These are phyloP conservation scores for Pseudomyrmex sp. DNA, from an alignment of 1,140 invertebrate species.

Conservation along the genomic window DNA sequence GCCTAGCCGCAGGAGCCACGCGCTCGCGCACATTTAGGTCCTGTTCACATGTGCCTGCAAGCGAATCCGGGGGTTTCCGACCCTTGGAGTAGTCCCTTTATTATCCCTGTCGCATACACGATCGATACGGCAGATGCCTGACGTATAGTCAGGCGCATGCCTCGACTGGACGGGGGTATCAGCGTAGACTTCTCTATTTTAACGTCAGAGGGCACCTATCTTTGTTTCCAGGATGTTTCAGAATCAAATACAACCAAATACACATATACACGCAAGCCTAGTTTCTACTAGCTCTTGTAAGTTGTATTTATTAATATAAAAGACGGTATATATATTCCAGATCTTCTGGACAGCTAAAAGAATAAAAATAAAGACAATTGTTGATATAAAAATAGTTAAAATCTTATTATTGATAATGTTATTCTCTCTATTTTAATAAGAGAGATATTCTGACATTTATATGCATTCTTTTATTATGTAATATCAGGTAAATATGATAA, in stretches of 20 bases:
- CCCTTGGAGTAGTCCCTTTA: constrained; percentile 52
- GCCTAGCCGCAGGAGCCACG: constrained; percentile 80
- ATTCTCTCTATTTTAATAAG: no score
- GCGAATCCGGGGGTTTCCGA: constrained; percentile 54
- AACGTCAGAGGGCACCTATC: constrained; percentile 75
- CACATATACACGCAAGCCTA: no score
- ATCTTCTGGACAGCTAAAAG: no score
- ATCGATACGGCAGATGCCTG: constrained; percentile 84
- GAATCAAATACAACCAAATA: not conserved
- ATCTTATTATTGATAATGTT: no score
- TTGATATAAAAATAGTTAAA: no score
- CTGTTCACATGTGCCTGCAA: constrained; percentile 24
- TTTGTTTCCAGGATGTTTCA: constrained; percentile 68
- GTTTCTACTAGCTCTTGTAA: no score
- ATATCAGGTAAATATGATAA: no score
- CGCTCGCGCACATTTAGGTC: constrained; percentile 66
- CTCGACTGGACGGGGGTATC: constrained; percentile 33
- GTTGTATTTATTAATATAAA: no score
- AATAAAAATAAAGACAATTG: no score
- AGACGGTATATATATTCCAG: no score
- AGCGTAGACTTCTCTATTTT: constrained; percentile 61
- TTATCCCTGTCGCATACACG: constrained; percentile 66
- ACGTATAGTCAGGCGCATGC: constrained; percentile 78
- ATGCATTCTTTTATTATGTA: no score
- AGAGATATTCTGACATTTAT: no score